phyloP scores from a whole-genome alignment of 2,797 vertebrate genomes.

The Coluber constrictor region DNA sequence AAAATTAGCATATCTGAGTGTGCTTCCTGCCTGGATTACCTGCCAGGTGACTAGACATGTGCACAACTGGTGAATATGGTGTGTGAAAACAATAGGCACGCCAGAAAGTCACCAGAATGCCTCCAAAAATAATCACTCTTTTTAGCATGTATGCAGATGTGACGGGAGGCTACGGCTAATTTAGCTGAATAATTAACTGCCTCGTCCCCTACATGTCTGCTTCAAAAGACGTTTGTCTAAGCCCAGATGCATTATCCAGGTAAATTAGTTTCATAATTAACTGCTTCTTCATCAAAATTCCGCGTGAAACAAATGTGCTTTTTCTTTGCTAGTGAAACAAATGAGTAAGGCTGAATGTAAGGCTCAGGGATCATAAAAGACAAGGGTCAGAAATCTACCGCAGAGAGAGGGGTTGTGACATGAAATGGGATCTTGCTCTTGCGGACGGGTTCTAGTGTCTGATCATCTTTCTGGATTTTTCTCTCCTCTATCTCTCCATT shows the following conservation, averaged over 20 bases:
- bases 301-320: neutral
- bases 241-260: slow-evolving; percentile 2
- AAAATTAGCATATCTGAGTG: neutral
- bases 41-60: neutral
- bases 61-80: neutral
- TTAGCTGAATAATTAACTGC: slow-evolving; percentile 27
- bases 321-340: neutral
- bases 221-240: neutral
- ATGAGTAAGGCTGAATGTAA: neutral
- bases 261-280: slow-evolving; percentile 32
- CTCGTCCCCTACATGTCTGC: neutral
- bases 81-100: neutral
- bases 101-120: neutral
- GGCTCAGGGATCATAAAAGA: neutral
- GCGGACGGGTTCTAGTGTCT: neutral
- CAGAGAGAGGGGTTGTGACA: neutral
- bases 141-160: neutral
- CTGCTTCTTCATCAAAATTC: slow-evolving; percentile 8
- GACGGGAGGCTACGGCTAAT: neutral
- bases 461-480: neutral
- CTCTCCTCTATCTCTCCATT: neutral
- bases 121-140: neutral
- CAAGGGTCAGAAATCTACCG: neutral
- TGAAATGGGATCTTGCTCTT: neutral
- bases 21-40: neutral